Evolutionary conservation across 1,140 invertebrate genomes (phyloP), one percentile per base, ranked within the genome.

Genomic region (Spodoptera litura): DNA sequence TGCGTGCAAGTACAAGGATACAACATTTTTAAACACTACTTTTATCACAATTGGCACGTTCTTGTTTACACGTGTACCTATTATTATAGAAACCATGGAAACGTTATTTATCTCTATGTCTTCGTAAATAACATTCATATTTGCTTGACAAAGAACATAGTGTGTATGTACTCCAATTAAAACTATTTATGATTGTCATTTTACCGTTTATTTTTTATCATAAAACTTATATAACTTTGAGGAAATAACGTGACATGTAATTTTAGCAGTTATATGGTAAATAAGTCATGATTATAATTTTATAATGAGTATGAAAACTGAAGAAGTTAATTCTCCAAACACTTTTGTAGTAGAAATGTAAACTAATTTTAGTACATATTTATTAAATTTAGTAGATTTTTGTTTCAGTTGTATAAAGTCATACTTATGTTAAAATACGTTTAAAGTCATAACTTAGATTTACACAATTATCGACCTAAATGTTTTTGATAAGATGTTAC

Each of bases 161-260:
- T 52, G 38, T 15, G 55, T 52, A 56, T 10, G 55, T 3, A 55
- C n/a, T 71, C 27, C 68, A 71, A 55, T 71, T 55, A 55, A 1
- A 56, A 15, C 31, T 71, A 55, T 71, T 70, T 70, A n/a, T 70
- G 12, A 71, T 56, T 71, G 56, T 56, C 66, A 53, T 25, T 35
- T 55, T 13, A 53, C 25, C 20, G 35, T 66, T 66, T n/a, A 64
- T 38, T n/a, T 64, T 44, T 44, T 44, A 64, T 9, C 31, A 44
- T 64, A 9, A 27, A 58, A 35, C 31, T 61, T 61, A 64, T 64
- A 64, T 64, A 49, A 64, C 59, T 44, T 15, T 66, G 9, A 49
- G 38, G 38, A 49, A 49, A 66, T 53, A 8, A 27, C 49, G 10
- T 12, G 27, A 20, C 31, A 6, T 9, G 25, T 31, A 53, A 70